These are phyloP conservation scores for Psilopogon haemacephalus DNA, from an alignment of 2,113 vertebrate species.

Conservation along the genomic window DNA sequence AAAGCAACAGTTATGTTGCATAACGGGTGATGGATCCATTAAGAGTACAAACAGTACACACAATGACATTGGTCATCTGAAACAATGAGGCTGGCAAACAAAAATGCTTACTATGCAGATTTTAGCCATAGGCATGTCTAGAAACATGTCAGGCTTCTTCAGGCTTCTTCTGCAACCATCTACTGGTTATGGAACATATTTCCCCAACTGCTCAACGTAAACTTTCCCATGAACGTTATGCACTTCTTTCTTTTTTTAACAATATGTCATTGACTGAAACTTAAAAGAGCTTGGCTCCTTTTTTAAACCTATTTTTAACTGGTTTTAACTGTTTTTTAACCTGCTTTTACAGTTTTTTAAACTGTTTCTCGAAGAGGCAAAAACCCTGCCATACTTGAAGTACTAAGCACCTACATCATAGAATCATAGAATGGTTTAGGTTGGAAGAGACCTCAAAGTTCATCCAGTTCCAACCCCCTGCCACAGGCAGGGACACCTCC, in stretches of 20 bases:
- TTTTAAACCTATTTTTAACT: no score
- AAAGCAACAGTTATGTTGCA: neutral
- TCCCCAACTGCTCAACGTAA: neutral
- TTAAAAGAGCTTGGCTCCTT: neutral
- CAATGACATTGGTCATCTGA: neutral
- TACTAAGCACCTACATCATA: neutral
- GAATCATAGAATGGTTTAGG: no score
- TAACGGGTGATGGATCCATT: neutral
- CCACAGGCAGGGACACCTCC: no score
- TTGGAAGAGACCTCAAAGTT: no score
- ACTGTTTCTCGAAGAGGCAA: neutral
- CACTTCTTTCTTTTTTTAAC: neutral
- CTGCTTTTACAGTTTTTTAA: no score
- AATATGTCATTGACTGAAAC: neutral
- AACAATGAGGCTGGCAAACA: neutral
- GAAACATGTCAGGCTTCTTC: neutral
- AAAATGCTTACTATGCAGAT: accelerated
- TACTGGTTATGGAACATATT: neutral
- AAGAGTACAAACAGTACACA: neutral
- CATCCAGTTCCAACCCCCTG: no score
- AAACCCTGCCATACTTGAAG: neutral
- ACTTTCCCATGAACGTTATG: neutral
- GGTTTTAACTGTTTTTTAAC: no score
- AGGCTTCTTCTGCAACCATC: neutral
- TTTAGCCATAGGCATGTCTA: neutral